Evolutionary conservation across 2,113 vertebrate species (phyloP).

Genomic region (Prunella fulvescens): DNA sequence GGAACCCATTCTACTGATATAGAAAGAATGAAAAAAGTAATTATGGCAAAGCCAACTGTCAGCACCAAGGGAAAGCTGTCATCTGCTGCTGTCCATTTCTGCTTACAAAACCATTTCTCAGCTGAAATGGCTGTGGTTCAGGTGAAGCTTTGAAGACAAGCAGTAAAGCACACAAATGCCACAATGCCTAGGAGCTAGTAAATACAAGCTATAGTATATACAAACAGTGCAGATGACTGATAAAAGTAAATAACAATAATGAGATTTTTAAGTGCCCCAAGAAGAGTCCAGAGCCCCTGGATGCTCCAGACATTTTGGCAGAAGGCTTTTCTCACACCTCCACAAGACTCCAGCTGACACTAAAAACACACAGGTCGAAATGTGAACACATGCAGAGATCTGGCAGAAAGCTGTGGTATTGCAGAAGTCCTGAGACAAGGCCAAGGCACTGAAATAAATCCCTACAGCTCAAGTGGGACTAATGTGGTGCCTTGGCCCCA

Average conservation of each 20-base stretch:
- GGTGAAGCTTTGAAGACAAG: not conserved
- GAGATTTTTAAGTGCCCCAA: not conserved
- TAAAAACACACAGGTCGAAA: not conserved
- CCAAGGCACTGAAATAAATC: constrained; percentile 47
- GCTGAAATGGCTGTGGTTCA: not conserved
- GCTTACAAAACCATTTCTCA: constrained; percentile 19
- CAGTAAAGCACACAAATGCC: not conserved
- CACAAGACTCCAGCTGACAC: constrained; percentile 20
- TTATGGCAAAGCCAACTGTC: constrained; percentile 62
- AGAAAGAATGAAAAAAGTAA: constrained; percentile 69
- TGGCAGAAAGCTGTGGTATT: constrained; percentile 15
- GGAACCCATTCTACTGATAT: constrained; percentile 59
- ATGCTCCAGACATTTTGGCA: not conserved
- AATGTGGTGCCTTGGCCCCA: constrained; percentile 20
- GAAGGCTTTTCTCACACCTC: constrained; percentile 1
- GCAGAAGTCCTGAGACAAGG: constrained; percentile 50
- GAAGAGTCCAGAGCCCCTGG: not conserved
- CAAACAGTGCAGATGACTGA: not conserved
- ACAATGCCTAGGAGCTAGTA: not conserved
- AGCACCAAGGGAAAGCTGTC: constrained; percentile 6
- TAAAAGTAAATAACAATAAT: not conserved
- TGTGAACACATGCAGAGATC: not conserved
- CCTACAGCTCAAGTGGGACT: constrained; percentile 32
- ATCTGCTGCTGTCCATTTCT: constrained; percentile 24
- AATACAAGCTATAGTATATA: not conserved